These are phyloP conservation scores for Pan paniscus DNA, from an alignment of 2,113 vertebrate species.

Conservation along the genomic window DNA sequence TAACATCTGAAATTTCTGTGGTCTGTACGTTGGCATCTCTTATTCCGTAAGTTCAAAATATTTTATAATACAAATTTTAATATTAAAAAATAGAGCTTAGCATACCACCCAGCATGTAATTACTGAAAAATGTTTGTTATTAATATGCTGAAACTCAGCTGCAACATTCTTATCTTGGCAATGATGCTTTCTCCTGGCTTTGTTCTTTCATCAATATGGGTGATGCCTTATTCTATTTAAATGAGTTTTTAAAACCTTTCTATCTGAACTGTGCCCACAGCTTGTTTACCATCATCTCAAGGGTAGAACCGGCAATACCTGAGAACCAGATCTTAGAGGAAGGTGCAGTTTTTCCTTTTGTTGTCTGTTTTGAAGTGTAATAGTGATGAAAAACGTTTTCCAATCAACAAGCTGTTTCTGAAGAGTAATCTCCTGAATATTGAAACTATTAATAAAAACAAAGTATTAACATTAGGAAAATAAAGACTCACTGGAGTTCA, in stretches of 20 bases:
- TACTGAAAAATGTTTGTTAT: background rate
- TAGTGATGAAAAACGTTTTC: background rate
- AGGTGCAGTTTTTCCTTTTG: background rate
- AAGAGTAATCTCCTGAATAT: background rate
- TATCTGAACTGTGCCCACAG: background rate
- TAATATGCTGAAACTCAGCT: background rate
- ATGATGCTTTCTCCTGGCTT: background rate
- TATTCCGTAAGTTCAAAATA: background rate
- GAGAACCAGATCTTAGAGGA: background rate
- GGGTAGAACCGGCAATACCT: background rate
- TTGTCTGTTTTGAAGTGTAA: background rate
- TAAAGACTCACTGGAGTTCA: background rate
- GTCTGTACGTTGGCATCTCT: background rate
- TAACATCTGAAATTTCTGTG: slow-evolving; percentile 3
- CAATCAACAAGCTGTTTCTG: background rate
- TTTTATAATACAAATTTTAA: slow-evolving; percentile 26
- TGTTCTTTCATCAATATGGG: background rate
- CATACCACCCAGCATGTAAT: background rate
- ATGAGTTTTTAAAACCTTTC: background rate
- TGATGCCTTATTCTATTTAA: background rate
- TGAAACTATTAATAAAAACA: background rate
- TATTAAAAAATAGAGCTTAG: background rate
- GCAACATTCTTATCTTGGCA: background rate
- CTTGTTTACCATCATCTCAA: background rate
- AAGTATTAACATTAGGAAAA: background rate